These are phyloP conservation scores for Genyomyrus donnyi DNA, from an alignment of 2,113 vertebrate species.

Conservation along the genomic window DNA sequence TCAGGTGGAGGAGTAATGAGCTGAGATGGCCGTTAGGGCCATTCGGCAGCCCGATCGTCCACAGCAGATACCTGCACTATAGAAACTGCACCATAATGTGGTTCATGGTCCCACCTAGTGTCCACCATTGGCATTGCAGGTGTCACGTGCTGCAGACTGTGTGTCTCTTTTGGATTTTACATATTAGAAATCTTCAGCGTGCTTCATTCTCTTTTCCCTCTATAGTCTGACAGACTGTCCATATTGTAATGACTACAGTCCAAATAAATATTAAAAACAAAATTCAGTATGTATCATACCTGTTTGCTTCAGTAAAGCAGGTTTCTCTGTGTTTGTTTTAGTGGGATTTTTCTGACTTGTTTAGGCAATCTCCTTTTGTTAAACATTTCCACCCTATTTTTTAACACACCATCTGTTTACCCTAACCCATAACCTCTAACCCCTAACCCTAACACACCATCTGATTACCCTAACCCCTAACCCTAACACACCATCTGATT, in stretches of 20 bases:
- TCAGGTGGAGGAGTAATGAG: not conserved
- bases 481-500: not conserved
- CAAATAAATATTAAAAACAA: not conserved
- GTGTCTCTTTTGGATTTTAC: not conserved
- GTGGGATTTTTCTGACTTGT: not conserved
- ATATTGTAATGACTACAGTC: not conserved
- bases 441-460: not conserved
- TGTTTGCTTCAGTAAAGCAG: not conserved
- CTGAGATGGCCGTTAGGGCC: not conserved
- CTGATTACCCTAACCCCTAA: not conserved
- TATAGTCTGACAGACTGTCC: not conserved
- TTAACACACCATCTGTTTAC: not conserved
- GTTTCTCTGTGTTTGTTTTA: not conserved
- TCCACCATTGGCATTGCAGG: not conserved
- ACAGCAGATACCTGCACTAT: not conserved
- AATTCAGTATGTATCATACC: not conserved
- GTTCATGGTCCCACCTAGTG: slow-evolving; percentile 6
- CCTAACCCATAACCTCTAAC: no score
- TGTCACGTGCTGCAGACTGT: not conserved
- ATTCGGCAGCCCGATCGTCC: not conserved
- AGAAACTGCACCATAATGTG: not conserved
- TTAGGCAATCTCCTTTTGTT: not conserved
- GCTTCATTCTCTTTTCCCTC: not conserved
- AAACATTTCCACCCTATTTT: not conserved
- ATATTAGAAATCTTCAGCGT: not conserved